A percentile compares a stretch with the other conserved stretches of the same genome.
phyloP scores from a whole-genome alignment of 1,140 invertebrate species.

The Monomorium pharaonis region DNA sequence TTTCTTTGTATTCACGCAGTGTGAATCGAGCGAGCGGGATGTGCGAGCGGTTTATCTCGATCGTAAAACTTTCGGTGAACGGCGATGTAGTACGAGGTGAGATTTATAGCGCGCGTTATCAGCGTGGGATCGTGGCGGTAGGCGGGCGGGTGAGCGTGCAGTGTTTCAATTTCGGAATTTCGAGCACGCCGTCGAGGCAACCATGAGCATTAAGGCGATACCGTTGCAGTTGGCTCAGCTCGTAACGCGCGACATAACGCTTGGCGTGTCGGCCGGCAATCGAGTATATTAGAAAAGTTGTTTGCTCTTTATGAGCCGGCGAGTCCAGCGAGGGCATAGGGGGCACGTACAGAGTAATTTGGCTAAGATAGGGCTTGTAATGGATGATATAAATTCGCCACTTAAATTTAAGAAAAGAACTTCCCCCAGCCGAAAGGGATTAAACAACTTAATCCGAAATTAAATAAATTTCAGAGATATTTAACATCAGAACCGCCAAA shows the following conservation, averaged over 20 bases:
- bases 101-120: constrained; percentile 46
- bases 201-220: constrained; percentile 13
- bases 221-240: not conserved
- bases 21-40: constrained; percentile 2
- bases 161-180: constrained; percentile 42
- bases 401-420: too few relatives aligned
- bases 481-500: too few relatives aligned
- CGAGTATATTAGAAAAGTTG: constrained; percentile 50
- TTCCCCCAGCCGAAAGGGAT: not conserved
- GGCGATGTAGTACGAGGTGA: constrained; percentile 15
- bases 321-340: not conserved
- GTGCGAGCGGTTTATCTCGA: constrained; percentile 27
- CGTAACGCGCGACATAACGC: constrained; percentile 37
- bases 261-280: constrained; percentile 19
- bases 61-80: constrained; percentile 37
- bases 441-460: not conserved
- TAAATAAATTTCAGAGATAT: not conserved
- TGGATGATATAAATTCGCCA: not conserved
- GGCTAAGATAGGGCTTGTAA: not conserved
- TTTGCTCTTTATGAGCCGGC: not conserved
- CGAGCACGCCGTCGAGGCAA: not conserved
- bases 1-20: not conserved
- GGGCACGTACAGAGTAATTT: not conserved
- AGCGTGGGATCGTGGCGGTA: not conserved
- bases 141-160: not conserved